Evolutionary conservation across 2,888 invertebrate genomes (phyloP).

Genomic region (Dendrolimus houi): DNA sequence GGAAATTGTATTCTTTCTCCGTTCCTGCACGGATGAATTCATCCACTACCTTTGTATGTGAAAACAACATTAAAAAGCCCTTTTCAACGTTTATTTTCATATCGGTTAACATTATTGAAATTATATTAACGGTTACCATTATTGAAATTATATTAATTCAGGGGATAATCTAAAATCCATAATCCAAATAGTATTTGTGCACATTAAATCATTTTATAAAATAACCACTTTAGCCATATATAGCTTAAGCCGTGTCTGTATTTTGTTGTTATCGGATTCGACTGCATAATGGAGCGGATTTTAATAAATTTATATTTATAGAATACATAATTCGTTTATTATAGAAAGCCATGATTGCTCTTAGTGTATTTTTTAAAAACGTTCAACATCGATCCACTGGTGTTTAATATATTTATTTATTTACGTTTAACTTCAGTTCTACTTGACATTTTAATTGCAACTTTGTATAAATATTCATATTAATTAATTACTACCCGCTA

Average conservation of each 20-base stretch:
- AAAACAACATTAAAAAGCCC: no score
- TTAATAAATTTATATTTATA: slow-evolving; percentile 65
- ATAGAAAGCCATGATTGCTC: slow-evolving; percentile 13
- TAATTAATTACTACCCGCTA: no score
- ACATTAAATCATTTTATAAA: slow-evolving; percentile 28
- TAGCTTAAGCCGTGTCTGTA: slow-evolving; percentile 32
- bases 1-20: no score
- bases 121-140: not conserved
- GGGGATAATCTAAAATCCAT: not conserved
- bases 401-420: slow-evolving; percentile 1
- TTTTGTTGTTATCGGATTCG: slow-evolving; percentile 51
- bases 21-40: no score
- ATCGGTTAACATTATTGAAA: not conserved
- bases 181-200: slow-evolving; percentile 11
- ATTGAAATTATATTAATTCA: not conserved
- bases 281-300: slow-evolving; percentile 55
- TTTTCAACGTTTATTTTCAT: no score
- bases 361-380: slow-evolving; percentile 7
- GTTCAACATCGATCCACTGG: slow-evolving; percentile 2
- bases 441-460: no score
- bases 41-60: no score
- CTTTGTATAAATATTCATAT: no score
- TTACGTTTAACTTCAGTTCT: no score
- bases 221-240: slow-evolving; percentile 44
- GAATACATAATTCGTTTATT: slow-evolving; percentile 32